Evolutionary conservation across 2,113 vertebrate genomes (phyloP).

Genomic region (Alethe diademata): DNA sequence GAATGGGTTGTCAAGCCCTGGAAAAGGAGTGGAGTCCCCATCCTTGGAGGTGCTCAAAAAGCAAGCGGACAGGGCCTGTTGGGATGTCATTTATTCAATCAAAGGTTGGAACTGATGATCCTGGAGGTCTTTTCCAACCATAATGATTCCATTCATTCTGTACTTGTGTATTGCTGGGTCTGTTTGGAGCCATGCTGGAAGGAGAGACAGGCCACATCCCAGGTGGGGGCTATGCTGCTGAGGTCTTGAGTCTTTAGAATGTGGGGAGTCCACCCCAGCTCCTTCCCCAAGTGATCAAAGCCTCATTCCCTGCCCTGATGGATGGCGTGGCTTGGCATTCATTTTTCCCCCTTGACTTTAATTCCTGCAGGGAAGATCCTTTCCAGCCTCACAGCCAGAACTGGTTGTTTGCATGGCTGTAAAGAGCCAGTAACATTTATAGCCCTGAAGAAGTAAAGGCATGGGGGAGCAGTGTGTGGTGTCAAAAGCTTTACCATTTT

Average conservation of each 20-base stretch:
- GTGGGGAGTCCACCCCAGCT: not conserved
- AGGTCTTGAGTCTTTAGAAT: not conserved
- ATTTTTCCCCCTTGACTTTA: not conserved
- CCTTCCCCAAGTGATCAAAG: not conserved
- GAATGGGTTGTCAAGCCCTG: not conserved
- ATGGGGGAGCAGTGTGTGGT: too few relatives aligned
- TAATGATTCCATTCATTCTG: accelerated
- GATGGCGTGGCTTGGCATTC: not conserved
- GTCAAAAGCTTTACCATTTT: not conserved
- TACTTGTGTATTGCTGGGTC: not conserved
- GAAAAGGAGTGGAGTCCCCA: not conserved
- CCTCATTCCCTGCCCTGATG: not conserved
- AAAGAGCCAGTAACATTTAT: not conserved
- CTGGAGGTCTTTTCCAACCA: not conserved
- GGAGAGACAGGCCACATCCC: accelerated
- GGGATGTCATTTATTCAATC: not conserved
- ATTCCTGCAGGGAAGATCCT: not conserved
- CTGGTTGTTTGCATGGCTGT: accelerated
- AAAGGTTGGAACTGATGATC: not conserved
- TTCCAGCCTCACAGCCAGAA: not conserved
- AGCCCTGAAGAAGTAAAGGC: not conserved
- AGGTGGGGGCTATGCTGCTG: not conserved
- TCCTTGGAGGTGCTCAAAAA: not conserved
- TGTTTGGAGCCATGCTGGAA: too few relatives aligned
- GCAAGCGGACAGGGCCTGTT: not conserved